Percentiles rank a stretch among this genome's conserved stretches.
phyloP scores from a whole-genome alignment of 2,113 vertebrate species.

The Chlamydotis undulata region DNA sequence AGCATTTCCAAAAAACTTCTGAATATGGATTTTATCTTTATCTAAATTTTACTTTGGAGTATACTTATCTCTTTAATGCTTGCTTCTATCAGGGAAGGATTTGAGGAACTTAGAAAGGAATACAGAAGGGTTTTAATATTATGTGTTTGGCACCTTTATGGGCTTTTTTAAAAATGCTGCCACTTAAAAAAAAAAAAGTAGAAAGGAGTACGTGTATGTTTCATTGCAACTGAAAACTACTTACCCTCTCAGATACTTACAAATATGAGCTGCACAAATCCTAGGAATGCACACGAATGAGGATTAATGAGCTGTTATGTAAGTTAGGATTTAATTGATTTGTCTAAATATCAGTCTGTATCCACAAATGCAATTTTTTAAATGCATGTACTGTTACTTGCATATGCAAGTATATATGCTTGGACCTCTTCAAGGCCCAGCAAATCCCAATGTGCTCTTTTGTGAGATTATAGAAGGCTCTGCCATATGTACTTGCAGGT shows the following conservation, averaged over 20 bases:
- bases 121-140: neutral
- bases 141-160: neutral
- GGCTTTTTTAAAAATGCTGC: neutral
- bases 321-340: slow-evolving; percentile 22
- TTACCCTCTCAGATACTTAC: neutral
- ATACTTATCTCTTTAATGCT: neutral
- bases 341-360: neutral
- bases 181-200: neutral
- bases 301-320: neutral
- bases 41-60: neutral
- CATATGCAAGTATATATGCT: slow-evolving; percentile 26
- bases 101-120: neutral
- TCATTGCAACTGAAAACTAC: neutral
- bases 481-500: slow-evolving; percentile 2
- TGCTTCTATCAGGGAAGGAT: neutral
- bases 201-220: neutral
- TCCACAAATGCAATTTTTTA: neutral
- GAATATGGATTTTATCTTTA: neutral
- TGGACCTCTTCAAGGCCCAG: neutral
- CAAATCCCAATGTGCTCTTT: neutral
- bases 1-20: neutral
- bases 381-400: slow-evolving; percentile 1
- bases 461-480: neutral
- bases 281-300: neutral
- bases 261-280: neutral